phyloP scores from a whole-genome alignment of 2,888 invertebrate genomes.

The Aleiodes leptofemur region DNA sequence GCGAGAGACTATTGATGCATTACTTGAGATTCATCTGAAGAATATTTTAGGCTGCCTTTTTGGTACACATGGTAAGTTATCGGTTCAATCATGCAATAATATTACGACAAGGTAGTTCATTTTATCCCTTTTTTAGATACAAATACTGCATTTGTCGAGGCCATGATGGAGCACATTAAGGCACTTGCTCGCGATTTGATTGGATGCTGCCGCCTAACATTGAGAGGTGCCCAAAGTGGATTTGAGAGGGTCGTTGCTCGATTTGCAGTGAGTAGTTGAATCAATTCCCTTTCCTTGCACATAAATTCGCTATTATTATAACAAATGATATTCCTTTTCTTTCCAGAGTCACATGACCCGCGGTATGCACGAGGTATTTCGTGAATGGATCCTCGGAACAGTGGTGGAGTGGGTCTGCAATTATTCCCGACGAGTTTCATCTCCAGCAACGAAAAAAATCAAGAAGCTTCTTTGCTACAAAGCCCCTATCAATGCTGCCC shows the following conservation, averaged over 20 bases:
- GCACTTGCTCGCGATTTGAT: conserved; percentile 7
- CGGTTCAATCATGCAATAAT: too few species aligned
- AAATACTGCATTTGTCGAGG: neutral
- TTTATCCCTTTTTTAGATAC: neutral
- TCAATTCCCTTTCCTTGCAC: neutral
- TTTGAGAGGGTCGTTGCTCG: conserved; percentile 72
- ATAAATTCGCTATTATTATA: too few species aligned
- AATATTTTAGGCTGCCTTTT: neutral
- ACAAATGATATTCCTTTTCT: too few species aligned
- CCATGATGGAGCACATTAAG: neutral
- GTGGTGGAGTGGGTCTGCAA: conserved; percentile 57
- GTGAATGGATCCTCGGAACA: conserved; percentile 66
- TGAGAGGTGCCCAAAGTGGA: conserved; percentile 72
- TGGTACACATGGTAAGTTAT: neutral
- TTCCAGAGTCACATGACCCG: conserved; percentile 19
- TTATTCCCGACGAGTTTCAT: conserved; percentile 51
- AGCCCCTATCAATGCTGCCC: neutral
- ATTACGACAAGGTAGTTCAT: too few species aligned
- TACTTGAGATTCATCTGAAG: neutral
- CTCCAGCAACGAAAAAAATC: conserved; percentile 57
- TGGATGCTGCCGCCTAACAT: conserved; percentile 60
- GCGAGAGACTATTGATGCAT: neutral
- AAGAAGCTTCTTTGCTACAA: conserved; percentile 56
- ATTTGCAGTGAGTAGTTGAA: conserved; percentile 71
- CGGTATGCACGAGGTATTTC: conserved; percentile 59